Conservation (phyloP, 92 coral and sea anemone species). For the Porites evermanni region DNA sequence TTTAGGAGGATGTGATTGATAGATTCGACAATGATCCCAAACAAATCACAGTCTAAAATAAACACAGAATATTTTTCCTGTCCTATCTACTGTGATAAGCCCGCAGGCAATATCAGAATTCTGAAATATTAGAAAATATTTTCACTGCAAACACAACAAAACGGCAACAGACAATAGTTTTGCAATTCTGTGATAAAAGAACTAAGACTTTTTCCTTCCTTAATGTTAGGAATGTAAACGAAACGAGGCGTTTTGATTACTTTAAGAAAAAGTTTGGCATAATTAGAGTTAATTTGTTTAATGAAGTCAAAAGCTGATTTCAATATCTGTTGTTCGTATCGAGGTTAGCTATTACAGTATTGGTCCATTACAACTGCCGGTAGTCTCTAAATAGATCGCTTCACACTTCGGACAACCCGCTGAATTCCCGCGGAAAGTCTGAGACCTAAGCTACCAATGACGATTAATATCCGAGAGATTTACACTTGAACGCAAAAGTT, state of each 20-base stretch:
- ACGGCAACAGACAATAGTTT: conserved; percentile 7
- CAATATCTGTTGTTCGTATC: conserved; percentile 19
- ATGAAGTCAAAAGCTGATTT: conserved; percentile 29
- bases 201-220: conserved; percentile 1
- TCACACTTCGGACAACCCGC: background rate
- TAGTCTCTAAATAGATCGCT: conserved; percentile 10
- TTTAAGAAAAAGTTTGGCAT: conserved; percentile 13
- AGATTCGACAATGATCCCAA: conserved; percentile 5
- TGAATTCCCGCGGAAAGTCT: conserved; percentile 19
- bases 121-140: background rate
- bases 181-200: background rate
- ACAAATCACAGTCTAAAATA: background rate
- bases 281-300: conserved; percentile 44
- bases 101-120: background rate
- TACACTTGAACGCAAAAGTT: conserved; percentile 33
- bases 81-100: background rate
- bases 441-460: conserved; percentile 2
- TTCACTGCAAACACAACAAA: background rate
- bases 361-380: background rate
- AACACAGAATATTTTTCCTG: conserved; percentile 5
- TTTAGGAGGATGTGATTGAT: conserved; percentile 2
- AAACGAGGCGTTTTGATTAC: conserved; percentile 36
- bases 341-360: conserved; percentile 2
- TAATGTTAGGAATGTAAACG: conserved; percentile 25
- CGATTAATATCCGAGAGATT: conserved; percentile 18